Conservation (phyloP, 1,140 invertebrate genomes). For the Achroia grisella region DNA sequence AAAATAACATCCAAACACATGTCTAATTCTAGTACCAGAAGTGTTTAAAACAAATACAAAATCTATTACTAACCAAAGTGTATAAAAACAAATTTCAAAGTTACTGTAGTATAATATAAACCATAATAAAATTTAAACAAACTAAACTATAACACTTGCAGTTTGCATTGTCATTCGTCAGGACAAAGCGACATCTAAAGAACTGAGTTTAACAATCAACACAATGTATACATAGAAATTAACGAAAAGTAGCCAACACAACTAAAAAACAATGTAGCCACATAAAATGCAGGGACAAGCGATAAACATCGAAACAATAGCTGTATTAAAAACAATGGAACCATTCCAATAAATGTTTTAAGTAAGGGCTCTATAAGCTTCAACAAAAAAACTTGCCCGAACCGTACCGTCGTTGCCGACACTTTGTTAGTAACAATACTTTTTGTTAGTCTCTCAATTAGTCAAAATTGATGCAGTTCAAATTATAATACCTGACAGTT, state of each 20-base stretch:
- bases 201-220: conserved; percentile 11
- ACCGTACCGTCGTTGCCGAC: conserved; percentile 12
- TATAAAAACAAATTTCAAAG: too few species aligned
- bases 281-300: conserved; percentile 10
- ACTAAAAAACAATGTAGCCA: conserved; percentile 28
- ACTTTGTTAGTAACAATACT: conserved; percentile 3
- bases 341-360: conserved; percentile 44
- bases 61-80: too few species aligned
- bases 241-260: conserved; percentile 29
- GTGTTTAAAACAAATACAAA: too few species aligned
- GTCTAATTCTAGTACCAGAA: too few species aligned
- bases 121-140: too few species aligned
- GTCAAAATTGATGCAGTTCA: conserved; percentile 5
- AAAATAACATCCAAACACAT: too few species aligned
- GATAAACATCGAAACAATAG: conserved; percentile 17
- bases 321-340: conserved; percentile 28
- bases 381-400: conserved; percentile 27
- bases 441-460: conserved; percentile 20
- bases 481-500: conserved; percentile 30
- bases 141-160: too few species aligned
- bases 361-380: conserved; percentile 40
- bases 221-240: conserved; percentile 17
- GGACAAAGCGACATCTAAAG: too few species aligned
- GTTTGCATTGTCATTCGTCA: too few species aligned
- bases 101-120: too few species aligned